Conservation (phyloP, 2,113 vertebrate species). For the Daubentonia madagascariensis region DNA sequence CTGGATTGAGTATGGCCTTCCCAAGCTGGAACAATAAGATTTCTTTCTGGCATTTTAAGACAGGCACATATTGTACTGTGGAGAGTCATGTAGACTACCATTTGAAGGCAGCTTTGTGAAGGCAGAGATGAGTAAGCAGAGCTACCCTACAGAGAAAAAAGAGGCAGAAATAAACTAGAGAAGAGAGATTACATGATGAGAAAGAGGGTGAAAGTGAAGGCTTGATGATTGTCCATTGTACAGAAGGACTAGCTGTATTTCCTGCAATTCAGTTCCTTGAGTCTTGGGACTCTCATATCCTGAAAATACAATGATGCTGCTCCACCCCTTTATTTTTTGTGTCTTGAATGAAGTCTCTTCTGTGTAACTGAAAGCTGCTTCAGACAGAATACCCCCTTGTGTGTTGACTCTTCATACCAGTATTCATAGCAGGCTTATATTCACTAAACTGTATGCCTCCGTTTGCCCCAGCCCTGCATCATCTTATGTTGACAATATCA, state of each 20-base stretch:
- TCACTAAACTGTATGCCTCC: neutral
- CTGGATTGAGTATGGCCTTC: neutral
- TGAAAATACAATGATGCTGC: neutral
- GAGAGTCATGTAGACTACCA: neutral
- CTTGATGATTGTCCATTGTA: neutral
- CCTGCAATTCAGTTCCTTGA: neutral
- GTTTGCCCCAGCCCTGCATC: neutral
- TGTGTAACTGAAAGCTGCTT: neutral
- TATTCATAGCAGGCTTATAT: neutral
- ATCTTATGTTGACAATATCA: neutral
- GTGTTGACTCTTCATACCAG: neutral
- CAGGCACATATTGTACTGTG: neutral
- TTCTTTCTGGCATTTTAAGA: neutral
- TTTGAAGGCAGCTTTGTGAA: neutral
- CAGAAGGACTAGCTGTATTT: neutral
- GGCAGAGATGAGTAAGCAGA: neutral
- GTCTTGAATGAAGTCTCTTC: neutral
- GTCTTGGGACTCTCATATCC: neutral
- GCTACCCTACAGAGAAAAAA: neutral
- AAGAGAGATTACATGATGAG: neutral
- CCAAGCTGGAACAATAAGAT: neutral
- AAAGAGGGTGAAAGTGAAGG: neutral
- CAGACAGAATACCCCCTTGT: neutral
- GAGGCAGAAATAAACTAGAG: neutral
- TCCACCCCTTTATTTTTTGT: neutral